Conservation (phyloP, 2,888 invertebrate species). For the Geotrupes spiniger region DNA sequence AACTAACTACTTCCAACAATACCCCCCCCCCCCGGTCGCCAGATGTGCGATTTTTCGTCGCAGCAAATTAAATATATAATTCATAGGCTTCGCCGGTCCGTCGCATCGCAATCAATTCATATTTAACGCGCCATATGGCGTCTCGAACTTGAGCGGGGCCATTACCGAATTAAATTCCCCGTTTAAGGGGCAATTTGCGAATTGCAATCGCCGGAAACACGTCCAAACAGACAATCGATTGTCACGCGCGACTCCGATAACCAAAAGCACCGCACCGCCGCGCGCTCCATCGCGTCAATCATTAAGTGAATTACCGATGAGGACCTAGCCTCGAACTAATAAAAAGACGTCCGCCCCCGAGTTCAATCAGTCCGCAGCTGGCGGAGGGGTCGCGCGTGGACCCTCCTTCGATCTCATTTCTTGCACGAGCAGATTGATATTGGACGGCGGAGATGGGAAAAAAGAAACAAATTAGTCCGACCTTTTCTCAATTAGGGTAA, state of each 20-base stretch:
- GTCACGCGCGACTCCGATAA: not conserved
- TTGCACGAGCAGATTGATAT: constrained; percentile 11
- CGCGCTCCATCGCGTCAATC: constrained; percentile 5
- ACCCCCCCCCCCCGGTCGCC: no score
- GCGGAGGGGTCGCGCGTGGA: not conserved
- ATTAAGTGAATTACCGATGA: constrained; percentile 11
- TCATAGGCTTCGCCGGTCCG: constrained; percentile 6
- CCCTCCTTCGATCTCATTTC: not conserved
- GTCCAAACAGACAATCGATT: not conserved
- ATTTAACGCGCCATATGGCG: constrained; percentile 8
- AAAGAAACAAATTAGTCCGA: no score
- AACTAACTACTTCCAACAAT: no score
- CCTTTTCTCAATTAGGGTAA: no score
- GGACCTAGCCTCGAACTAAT: constrained; percentile 3
- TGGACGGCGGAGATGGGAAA: not conserved
- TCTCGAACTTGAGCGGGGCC: constrained; percentile 8
- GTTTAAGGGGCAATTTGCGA: no score
- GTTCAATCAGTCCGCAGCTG: constrained; percentile 1
- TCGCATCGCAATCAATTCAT: constrained; percentile 13
- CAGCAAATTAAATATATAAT: constrained; percentile 16
- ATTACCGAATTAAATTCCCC: constrained; percentile 15
- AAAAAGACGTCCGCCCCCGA: not conserved
- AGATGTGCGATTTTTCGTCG: no score
- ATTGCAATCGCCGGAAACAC: no score
- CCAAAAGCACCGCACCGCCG: not conserved